Percentiles rank a stretch among this genome's conserved stretches.
phyloP scores from a whole-genome alignment of 2,888 invertebrate genomes.

The Lepidocyrtoides sp. region DNA sequence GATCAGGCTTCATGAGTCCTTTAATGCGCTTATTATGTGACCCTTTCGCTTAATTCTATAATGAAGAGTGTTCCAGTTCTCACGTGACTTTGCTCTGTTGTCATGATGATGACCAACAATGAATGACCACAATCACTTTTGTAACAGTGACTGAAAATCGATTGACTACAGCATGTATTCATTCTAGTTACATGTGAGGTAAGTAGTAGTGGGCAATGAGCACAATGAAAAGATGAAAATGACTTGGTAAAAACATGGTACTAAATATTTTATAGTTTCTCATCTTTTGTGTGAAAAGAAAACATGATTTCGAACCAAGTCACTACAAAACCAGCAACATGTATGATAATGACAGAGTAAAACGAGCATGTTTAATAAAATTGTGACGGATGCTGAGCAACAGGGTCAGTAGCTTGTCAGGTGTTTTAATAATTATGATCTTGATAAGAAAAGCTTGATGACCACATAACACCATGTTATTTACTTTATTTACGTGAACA shows the following conservation, averaged over 20 bases:
- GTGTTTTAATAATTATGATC: neutral
- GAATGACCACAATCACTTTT: neutral
- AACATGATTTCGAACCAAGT: neutral
- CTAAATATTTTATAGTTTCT: neutral
- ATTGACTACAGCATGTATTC: neutral
- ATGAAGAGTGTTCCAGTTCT: conserved; percentile 24
- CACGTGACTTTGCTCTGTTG: neutral
- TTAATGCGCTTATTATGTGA: too few species aligned
- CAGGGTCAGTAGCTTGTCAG: conserved; percentile 7
- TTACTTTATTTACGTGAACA: neutral
- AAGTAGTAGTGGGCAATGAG: too few species aligned
- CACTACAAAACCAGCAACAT: neutral
- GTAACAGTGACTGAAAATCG: neutral
- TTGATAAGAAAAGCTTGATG: neutral
- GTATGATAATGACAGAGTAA: conserved; percentile 1
- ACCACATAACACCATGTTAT: conserved; percentile 31
- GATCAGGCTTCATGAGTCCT: too few species aligned
- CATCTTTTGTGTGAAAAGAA: conserved; percentile 8
- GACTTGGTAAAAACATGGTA: neutral
- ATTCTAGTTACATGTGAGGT: neutral
- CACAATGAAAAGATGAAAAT: neutral
- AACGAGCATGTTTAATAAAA: conserved; percentile 25
- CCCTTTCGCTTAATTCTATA: too few species aligned
- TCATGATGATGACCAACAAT: neutral
- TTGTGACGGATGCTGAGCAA: conserved; percentile 3